Conservation (phyloP, 2,113 vertebrate species). For the Microtus ochrogaster region DNA sequence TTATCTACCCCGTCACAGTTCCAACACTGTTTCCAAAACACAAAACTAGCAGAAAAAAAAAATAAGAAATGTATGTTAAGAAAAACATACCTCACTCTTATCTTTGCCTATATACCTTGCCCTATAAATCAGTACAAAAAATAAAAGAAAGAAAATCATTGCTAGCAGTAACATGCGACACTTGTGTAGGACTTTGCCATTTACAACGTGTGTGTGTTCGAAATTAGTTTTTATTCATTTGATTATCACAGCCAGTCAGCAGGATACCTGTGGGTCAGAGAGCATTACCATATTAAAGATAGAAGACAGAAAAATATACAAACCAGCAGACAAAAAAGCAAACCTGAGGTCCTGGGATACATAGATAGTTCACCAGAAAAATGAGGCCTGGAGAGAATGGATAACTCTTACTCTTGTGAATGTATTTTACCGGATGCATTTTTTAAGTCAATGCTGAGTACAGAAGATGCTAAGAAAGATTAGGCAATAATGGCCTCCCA, state of each 20-base stretch:
- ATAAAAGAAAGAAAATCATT: not conserved
- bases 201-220: constrained; percentile 9
- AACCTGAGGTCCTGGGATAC: not conserved
- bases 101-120: not conserved
- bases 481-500: not conserved
- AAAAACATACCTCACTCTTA: not conserved
- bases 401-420: not conserved
- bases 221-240: constrained; percentile 17
- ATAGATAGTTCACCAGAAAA: not conserved
- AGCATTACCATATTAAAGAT: not conserved
- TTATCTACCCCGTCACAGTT: not conserved
- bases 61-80: not conserved
- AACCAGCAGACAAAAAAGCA: not conserved
- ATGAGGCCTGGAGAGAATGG: not conserved
- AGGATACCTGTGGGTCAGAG: not conserved
- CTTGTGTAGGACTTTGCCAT: not conserved
- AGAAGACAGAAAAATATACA: not conserved
- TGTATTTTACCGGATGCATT: not conserved
- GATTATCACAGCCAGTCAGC: not conserved
- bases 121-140: not conserved
- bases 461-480: not conserved
- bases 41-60: not conserved
- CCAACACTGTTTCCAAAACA: not conserved
- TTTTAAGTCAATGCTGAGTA: constrained; percentile 11
- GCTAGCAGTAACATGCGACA: not conserved